Percentiles rank a stretch among this genome's conserved stretches.
phyloP scores from a whole-genome alignment of 2,113 vertebrate genomes.

The Poeciliopsis retropinna region DNA sequence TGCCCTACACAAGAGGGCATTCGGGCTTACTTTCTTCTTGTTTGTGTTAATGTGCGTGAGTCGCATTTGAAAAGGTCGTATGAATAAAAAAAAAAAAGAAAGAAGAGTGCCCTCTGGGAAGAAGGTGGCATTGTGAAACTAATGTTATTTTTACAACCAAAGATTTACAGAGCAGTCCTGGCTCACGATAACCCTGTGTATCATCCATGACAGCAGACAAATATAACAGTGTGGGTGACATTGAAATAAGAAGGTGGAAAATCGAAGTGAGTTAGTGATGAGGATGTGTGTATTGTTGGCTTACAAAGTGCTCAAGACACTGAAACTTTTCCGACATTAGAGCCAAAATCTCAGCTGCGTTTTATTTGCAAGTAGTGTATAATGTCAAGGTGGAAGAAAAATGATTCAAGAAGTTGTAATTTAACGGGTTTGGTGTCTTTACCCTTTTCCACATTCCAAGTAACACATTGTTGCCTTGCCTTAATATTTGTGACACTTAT shows the following conservation, averaged over 20 bases:
- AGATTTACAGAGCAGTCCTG: background rate
- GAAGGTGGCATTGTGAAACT: background rate
- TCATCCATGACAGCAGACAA: background rate
- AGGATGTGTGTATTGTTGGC: background rate
- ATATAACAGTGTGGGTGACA: background rate
- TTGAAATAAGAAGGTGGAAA: background rate
- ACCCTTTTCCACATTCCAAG: background rate
- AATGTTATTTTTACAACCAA: conserved; percentile 2
- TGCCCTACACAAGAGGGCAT: background rate
- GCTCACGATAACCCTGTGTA: background rate
- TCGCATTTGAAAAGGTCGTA: background rate
- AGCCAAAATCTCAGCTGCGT: background rate
- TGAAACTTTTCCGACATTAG: background rate
- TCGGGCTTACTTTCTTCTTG: background rate
- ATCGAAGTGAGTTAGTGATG: background rate
- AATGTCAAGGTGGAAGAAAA: background rate
- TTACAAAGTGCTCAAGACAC: background rate
- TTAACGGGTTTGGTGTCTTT: background rate
- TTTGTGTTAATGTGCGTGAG: background rate
- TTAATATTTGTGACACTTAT: background rate
- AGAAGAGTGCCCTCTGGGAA: background rate
- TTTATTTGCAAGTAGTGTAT: background rate
- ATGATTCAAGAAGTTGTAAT: background rate
- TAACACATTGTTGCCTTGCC: too few species aligned
- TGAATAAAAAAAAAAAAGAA: background rate